Percentiles rank a stretch among this genome's conserved stretches.
Conservation (phyloP, 2,888 invertebrate genomes). For the Drosophila niveifrons region DNA sequence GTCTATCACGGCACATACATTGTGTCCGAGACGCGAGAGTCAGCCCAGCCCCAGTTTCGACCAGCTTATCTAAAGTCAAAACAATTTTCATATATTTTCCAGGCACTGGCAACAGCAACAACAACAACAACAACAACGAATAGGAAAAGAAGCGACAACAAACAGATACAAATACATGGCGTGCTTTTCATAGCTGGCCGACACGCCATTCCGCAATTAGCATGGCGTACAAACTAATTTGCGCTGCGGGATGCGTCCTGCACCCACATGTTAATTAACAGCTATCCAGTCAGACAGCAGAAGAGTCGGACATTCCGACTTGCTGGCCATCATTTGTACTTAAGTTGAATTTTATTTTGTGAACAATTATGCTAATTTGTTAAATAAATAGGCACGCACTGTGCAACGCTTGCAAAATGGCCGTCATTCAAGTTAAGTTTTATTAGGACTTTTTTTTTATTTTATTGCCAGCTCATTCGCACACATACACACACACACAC, state of each 20-base stretch:
- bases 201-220: conserved; percentile 84
- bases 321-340: conserved; percentile 75
- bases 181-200: conserved; percentile 78
- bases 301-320: not conserved
- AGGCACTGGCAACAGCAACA: conserved; percentile 26
- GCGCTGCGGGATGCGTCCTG: conserved; percentile 79
- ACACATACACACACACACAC: conserved; percentile 9
- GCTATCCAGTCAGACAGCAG: conserved; percentile 27
- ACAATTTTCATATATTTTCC: conserved; percentile 83
- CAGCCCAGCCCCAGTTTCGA: conserved; percentile 38
- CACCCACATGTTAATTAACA: conserved; percentile 80
- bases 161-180: conserved; percentile 26
- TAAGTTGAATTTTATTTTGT: conserved; percentile 83
- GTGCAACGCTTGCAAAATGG: conserved; percentile 61
- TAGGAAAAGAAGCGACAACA: not conserved
- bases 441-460: conserved; percentile 75
- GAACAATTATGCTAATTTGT: conserved; percentile 84
- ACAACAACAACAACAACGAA: conserved; percentile 5
- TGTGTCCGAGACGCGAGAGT: conserved; percentile 5
- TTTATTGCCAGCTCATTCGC: conserved; percentile 62
- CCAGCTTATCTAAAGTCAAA: conserved; percentile 85
- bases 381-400: conserved; percentile 79
- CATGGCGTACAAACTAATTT: conserved; percentile 84
- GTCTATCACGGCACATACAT: conserved; percentile 69
- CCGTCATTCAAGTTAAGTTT: conserved; percentile 76